These are phyloP conservation scores for Drosophila neoperkinsi DNA, from an alignment of 2,888 invertebrate genomes.

Conservation along the genomic window DNA sequence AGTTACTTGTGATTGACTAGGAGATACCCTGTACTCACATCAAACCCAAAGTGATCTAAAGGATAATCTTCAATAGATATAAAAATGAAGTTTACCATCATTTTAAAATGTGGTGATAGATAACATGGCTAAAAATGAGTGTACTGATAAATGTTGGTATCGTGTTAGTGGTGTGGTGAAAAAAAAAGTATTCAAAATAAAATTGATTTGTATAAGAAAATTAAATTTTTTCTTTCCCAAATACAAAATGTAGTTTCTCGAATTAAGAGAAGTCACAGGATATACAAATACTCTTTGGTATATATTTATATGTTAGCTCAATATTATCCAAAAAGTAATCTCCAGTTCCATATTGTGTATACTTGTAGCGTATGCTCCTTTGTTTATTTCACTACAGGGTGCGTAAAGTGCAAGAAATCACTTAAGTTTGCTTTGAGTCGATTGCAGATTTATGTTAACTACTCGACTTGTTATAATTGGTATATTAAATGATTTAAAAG, in stretches of 20 bases:
- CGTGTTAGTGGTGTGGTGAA: neutral
- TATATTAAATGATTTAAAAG: constrained; percentile 85
- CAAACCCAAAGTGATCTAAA: neutral
- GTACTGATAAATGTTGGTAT: neutral
- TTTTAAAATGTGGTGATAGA: neutral
- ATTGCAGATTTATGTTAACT: constrained; percentile 83
- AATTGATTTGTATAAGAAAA: neutral
- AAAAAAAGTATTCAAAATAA: neutral
- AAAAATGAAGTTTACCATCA: neutral
- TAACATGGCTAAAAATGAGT: neutral
- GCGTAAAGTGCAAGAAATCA: constrained; percentile 68
- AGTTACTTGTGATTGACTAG: constrained; percentile 1
- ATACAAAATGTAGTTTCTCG: neutral
- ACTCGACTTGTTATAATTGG: constrained; percentile 85
- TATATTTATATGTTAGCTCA: neutral
- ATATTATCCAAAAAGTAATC: neutral
- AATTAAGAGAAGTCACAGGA: neutral
- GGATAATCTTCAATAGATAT: neutral
- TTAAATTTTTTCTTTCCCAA: neutral
- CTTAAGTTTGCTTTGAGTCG: constrained; percentile 68
- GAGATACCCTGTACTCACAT: constrained; percentile 4
- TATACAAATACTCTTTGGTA: neutral
- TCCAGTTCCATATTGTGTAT: neutral
- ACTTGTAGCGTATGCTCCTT: neutral
- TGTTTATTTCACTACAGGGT: constrained; percentile 14